Evolutionary conservation across 2,113 vertebrate genomes (phyloP).

Genomic region (Hemicordylus capensis): DNA sequence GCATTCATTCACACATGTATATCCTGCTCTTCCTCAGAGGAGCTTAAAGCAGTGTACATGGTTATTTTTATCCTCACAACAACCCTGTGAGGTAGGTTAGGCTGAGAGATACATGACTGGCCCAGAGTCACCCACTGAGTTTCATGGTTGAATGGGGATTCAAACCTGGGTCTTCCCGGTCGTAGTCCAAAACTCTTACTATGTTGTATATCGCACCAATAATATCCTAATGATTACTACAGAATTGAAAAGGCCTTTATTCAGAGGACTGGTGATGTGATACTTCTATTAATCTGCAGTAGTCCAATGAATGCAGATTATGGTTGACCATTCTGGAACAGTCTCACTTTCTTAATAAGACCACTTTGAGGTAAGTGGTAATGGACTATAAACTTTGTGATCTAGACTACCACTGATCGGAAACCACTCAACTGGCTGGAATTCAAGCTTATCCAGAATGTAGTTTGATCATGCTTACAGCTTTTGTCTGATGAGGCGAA

Average conservation of each 20-base stretch:
- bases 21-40: no score
- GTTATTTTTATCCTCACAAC: no score
- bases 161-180: no score
- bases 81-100: no score
- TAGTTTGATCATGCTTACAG: no score
- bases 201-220: neutral
- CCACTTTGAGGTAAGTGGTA: neutral
- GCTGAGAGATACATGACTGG: no score
- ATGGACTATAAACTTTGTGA: neutral
- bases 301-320: neutral
- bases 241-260: neutral
- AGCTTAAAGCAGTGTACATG: no score
- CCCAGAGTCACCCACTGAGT: no score
- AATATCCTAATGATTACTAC: neutral
- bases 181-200: no score
- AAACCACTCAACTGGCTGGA: neutral
- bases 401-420: neutral
- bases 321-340: neutral
- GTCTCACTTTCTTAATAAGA: neutral
- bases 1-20: no score
- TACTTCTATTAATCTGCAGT: neutral
- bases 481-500: no score
- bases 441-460: neutral
- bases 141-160: no score
- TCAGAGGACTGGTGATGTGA: neutral